phyloP scores from a whole-genome alignment of 2,888 invertebrate species.

The Platycnemis pennipes region DNA sequence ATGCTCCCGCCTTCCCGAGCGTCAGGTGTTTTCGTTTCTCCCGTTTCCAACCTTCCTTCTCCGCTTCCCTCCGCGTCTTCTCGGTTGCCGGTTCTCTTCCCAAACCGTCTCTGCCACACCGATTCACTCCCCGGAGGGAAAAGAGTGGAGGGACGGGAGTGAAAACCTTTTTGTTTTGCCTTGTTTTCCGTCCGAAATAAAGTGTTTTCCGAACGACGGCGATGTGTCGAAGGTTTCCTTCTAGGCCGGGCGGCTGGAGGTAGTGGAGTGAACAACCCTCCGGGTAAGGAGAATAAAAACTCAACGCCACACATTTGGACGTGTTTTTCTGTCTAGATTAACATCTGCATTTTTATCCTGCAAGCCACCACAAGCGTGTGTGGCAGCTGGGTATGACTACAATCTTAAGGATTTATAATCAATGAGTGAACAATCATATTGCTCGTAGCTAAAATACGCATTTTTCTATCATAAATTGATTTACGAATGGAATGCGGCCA shows the following conservation, averaged over 20 bases:
- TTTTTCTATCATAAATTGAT: too few relatives aligned
- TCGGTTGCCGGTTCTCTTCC: too few relatives aligned
- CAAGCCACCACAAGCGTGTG: too few relatives aligned
- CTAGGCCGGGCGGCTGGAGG: not conserved
- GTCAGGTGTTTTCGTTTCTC: not conserved
- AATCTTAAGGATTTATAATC: too few relatives aligned
- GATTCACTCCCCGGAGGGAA: not conserved
- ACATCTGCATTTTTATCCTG: too few relatives aligned
- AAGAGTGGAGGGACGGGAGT: not conserved
- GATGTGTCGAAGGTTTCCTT: not conserved
- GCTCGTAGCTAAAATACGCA: too few relatives aligned
- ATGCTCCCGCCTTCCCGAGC: not conserved
- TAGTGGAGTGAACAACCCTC: not conserved
- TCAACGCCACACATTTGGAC: too few relatives aligned
- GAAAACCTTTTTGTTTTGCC: not conserved
- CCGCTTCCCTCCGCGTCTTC: not conserved
- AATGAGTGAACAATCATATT: too few relatives aligned
- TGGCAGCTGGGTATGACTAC: too few relatives aligned
- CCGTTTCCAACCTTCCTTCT: not conserved
- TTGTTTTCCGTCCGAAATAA: not conserved
- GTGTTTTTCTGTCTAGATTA: too few relatives aligned
- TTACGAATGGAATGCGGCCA: too few relatives aligned
- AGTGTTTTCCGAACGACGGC: not conserved
- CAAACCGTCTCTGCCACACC: too few relatives aligned
- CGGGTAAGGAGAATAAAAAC: not conserved